Evolutionary conservation across 2,797 vertebrate species (phyloP).

Genomic region (Eospalax fontanierii): DNA sequence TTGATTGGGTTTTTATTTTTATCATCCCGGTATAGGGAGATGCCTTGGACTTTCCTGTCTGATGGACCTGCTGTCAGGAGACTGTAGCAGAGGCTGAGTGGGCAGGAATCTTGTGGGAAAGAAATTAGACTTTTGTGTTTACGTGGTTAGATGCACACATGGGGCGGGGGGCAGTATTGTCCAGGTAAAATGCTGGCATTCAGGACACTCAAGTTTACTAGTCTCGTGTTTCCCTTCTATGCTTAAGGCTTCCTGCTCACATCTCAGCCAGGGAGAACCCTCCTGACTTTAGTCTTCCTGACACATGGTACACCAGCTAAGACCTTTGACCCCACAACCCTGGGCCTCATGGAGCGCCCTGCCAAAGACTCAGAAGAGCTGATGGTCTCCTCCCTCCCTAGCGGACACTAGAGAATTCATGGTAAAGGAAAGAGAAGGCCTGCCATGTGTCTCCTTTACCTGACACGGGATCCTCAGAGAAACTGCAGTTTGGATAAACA

Average conservation of each 20-base stretch:
- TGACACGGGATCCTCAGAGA: not conserved
- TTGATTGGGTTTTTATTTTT: not conserved
- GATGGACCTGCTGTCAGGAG: not conserved
- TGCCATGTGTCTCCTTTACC: not conserved
- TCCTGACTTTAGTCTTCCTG: not conserved
- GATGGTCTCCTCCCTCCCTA: not conserved
- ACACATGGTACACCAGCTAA: not conserved
- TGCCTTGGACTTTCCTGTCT: conserved; percentile 5
- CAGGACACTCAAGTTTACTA: not conserved
- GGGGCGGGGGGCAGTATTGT: not conserved
- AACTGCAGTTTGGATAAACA: not conserved
- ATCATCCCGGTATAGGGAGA: not conserved
- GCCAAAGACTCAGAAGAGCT: not conserved
- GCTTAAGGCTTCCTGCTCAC: not conserved
- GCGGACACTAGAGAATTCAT: not conserved
- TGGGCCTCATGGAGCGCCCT: not conserved
- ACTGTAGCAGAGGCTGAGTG: not conserved
- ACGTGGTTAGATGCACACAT: not conserved
- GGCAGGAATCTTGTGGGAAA: not conserved
- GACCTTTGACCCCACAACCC: not conserved
- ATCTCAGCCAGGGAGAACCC: not conserved
- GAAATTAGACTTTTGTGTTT: not conserved
- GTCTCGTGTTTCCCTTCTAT: not conserved
- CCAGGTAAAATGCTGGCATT: not conserved
- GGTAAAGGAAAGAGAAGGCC: not conserved